Base-by-base conservation (phyloP, 1,140 invertebrate genomes). In the Doryteuthis pealeii region DNA sequence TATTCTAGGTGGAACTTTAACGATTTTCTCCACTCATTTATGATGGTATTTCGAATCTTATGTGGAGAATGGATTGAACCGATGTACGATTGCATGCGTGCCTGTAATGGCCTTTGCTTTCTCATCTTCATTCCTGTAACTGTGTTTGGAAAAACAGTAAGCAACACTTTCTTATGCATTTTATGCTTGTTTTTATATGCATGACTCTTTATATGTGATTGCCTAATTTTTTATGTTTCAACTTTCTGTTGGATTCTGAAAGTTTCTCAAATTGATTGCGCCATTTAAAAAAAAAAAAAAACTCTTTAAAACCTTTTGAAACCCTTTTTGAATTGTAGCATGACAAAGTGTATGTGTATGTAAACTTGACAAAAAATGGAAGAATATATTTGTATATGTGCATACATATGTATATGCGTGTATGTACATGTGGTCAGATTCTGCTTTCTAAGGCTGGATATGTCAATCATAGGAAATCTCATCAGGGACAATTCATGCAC, bases 21-120 rank as follows among this genome's bases (percentile, higher is more conserved):
- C 26, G 96, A 98, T 88, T 98, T 99, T 88, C 96, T 96, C 92
- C 96, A 99, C 89, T 96, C 95, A 67, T 96, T 99, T 85, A 96
- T 99, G 95, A 97, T 99, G 86, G 95, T 99, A 78, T 99, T 99
- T 89, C 92, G 97, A 74, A 95, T 99, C 71, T 89, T 99, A 28
- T 99, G 97, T 89, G 97, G 97, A 84, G 97, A 99, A 89, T 99
- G 97, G 97, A 99, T 99, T 78, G 96, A 98, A 87, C 96, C 96
- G 31, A 95, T 98, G 93, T 99, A 96, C 95, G 96, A 98, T 86
- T 99, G 97, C 89, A 96, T 98, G 94, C 74, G 93, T 75, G 96
- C 96, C 54, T 93, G 93, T 73, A 95, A 96, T 83, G 84, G 86
- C 74, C 93, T 95, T 33, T 99, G 97, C 86, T 95, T 98, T 84